A percentile compares a stretch with the other conserved stretches of the same genome.
Evolutionary conservation across 2,113 vertebrate species (phyloP).

Genomic region (Aleadryas rufinucha): DNA sequence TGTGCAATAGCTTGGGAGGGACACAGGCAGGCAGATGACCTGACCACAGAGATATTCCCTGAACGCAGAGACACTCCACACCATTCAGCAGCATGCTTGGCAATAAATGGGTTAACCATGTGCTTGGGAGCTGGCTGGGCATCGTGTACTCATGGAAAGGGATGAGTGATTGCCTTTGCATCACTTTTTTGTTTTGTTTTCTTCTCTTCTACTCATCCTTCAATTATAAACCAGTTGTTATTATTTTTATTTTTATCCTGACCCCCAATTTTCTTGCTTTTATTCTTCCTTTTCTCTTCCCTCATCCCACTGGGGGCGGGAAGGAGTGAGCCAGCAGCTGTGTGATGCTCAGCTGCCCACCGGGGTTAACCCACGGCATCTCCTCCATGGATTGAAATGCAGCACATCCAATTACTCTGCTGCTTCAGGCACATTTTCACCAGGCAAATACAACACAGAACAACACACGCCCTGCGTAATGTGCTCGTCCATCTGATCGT

Average conservation of each 20-base stretch:
- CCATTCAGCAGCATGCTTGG: rapidly evolving
- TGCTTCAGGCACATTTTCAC: not conserved
- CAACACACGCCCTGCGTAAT: not conserved
- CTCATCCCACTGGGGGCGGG: not conserved
- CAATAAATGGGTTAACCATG: not conserved
- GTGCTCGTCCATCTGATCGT: not conserved
- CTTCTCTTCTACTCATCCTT: not conserved
- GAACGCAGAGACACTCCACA: not conserved
- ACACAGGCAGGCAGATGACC: not conserved
- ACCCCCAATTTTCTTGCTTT: not conserved
- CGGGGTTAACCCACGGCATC: not conserved
- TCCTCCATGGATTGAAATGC: not conserved
- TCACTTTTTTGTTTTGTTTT: not conserved
- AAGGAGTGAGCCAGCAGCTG: not conserved
- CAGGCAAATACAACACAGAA: not conserved
- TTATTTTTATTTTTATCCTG: not conserved
- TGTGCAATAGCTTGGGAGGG: not conserved
- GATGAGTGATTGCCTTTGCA: not conserved
- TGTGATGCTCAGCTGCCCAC: not conserved
- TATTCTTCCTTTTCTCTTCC: not conserved
- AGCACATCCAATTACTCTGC: not conserved
- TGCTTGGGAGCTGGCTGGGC: not conserved
- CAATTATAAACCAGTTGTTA: not conserved
- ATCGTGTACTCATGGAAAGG: not conserved
- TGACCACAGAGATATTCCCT: not conserved